Evolutionary conservation across 1,140 invertebrate species (phyloP), one percentile per base, ranked within the genome.

Genomic region (Drosophila azteca): DNA sequence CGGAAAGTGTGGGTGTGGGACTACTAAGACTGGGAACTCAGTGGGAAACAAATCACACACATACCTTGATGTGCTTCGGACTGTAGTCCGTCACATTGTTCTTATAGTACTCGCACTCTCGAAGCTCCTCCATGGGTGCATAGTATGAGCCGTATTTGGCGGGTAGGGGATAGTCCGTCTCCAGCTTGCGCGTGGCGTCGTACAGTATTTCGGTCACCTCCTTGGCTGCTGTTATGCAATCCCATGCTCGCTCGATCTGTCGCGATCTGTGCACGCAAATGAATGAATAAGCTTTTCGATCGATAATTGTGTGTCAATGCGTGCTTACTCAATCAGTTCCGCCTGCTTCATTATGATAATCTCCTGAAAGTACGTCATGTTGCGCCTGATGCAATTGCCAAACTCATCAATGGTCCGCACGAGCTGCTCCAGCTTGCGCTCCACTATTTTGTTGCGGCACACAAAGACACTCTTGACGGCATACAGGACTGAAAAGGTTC

Each of bases 341-440:
- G 83, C 77, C 46, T 89, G 87, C 24, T 91, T 91, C 90, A 91
- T 91, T 8, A 91, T 88, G 13, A 91, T 87, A 44, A 91, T 90
- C 75, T 91, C 90, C 59, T 91, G 91, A 58, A 91, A 91, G 69
- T 91, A 91, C 2, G 90, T 90, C 87, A 91, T 91, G 63, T 91
- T 91, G 2, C 90, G 79, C 11, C 90, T 58, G 8, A 91, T 91
- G 51, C 90, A 91, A 63, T 91, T 91, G 31, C 90, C 90, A 57
- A 91, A 91, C 44, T 90, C 90, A 79, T 91, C 90, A 43, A 91
- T 90, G n/a, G 70, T 87, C 11, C 69, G 73, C 2, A 91, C 66
- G n/a, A 91, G 60, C 48, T 90, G 81, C 41, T 90, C 82, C 57
- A 91, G 64, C 24, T 91, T 83, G 4, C 82, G 66, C 46, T 91